These are phyloP conservation scores for Microctenopoma stevenorrisi DNA, from an alignment of 2,797 vertebrate species.

Conservation along the genomic window DNA sequence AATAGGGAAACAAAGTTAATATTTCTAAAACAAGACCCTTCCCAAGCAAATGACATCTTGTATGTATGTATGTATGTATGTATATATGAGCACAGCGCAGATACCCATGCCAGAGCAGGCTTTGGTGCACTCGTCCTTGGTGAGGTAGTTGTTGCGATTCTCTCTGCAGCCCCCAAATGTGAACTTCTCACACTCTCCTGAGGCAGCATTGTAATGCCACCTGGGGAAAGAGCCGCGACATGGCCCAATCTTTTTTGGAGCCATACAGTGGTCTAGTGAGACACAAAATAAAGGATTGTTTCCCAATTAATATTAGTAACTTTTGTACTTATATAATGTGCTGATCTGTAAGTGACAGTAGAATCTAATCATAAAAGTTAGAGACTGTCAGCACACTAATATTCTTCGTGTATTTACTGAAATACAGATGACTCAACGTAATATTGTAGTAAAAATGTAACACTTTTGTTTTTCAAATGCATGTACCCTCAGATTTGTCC, in stretches of 20 bases:
- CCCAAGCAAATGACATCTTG: neutral
- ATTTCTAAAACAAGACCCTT: neutral
- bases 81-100: neutral
- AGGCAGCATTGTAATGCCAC: constrained; percentile 89
- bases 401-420: neutral
- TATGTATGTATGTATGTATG: too few species aligned
- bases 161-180: constrained; percentile 84
- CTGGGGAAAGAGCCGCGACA: constrained; percentile 92
- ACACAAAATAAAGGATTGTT: neutral
- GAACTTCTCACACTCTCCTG: constrained; percentile 85
- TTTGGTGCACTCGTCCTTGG: constrained; percentile 81
- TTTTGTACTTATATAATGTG: too few species aligned
- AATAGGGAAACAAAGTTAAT: constrained; percentile 8
- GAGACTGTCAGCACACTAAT: neutral
- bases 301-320: neutral
- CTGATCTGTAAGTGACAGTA: too few species aligned
- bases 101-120: constrained; percentile 86
- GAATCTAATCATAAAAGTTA: neutral
- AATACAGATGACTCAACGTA: neutral
- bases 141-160: constrained; percentile 95
- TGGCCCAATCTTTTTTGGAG: constrained; percentile 88
- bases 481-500: neutral
- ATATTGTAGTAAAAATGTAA: neutral
- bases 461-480: neutral
- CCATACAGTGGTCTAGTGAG: constrained; percentile 89